Evolutionary conservation across 2,113 vertebrate genomes (phyloP).

Genomic region (Illadopsis cleaveri): DNA sequence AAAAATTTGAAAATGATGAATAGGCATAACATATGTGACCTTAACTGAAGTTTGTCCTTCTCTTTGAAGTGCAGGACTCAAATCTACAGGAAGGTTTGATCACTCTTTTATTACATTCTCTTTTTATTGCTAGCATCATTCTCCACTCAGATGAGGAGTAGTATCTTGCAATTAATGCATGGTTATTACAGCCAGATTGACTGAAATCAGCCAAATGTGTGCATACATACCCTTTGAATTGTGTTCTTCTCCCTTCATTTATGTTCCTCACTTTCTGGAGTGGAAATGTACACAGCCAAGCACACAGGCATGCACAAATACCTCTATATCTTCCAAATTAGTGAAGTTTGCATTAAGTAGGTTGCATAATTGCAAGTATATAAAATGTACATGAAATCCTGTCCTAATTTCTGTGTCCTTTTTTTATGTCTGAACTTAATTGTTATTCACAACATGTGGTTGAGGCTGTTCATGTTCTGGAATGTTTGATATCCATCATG

Average conservation of each 20-base stretch:
- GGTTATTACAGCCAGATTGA: not conserved
- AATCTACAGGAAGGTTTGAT: not conserved
- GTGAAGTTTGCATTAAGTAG: not conserved
- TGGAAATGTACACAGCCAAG: not conserved
- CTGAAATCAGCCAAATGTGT: not conserved
- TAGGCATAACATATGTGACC: not conserved
- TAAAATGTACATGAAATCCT: not conserved
- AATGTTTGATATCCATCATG: not conserved
- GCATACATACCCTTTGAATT: not conserved
- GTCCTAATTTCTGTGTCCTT: not conserved
- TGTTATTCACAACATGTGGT: not conserved
- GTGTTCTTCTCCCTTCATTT: not conserved
- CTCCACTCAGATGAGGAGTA: not conserved
- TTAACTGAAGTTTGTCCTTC: not conserved
- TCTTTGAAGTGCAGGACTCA: not conserved
- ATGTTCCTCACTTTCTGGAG: not conserved
- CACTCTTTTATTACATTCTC: not conserved
- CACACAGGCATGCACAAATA: not conserved
- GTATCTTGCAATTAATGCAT: not conserved
- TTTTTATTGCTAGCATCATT: not conserved
- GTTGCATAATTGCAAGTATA: not conserved
- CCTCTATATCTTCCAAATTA: not conserved
- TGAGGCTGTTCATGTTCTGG: rapidly evolving
- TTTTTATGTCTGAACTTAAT: not conserved
- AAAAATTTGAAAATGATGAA: not conserved